A percentile compares a stretch with the other conserved stretches of the same genome.
phyloP scores from a whole-genome alignment of 2,888 invertebrate species.

The Troides helena region DNA sequence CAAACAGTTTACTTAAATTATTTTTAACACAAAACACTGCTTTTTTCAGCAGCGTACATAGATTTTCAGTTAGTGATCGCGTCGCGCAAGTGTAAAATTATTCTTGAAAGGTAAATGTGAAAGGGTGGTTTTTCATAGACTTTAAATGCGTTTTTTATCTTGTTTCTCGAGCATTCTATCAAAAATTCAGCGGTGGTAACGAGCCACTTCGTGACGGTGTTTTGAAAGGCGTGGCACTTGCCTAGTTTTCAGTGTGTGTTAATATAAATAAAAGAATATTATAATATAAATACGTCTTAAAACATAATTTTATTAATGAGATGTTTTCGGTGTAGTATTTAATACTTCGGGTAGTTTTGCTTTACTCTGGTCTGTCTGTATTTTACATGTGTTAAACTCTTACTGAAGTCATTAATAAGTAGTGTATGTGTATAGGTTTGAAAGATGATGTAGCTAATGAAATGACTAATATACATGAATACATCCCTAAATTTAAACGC shows the following conservation, averaged over 20 bases:
- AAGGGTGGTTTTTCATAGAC: neutral
- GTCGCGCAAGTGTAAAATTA: neutral
- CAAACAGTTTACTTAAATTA: neutral
- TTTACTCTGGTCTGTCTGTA: too few relatives aligned
- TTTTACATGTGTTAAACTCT: too few relatives aligned
- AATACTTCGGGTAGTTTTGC: too few relatives aligned
- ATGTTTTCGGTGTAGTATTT: neutral
- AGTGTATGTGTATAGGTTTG: too few relatives aligned
- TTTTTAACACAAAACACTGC: neutral
- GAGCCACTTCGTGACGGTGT: conserved; percentile 1
- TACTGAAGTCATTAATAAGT: too few relatives aligned
- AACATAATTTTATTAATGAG: neutral
- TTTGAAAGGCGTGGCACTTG: conserved; percentile 1
- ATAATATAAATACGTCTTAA: neutral
- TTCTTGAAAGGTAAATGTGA: neutral
- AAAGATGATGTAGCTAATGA: too few relatives aligned
- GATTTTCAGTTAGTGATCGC: neutral
- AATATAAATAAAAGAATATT: neutral
- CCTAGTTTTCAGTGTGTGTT: neutral
- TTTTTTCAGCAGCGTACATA: neutral
- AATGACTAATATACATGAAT: too few relatives aligned
- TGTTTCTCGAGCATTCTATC: neutral
- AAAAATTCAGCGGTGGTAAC: neutral
- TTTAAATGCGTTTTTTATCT: neutral
- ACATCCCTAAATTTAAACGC: too few relatives aligned